Evolutionary conservation across 1,140 invertebrate genomes (phyloP).

Genomic region (Macrotrachela quadricornifera): DNA sequence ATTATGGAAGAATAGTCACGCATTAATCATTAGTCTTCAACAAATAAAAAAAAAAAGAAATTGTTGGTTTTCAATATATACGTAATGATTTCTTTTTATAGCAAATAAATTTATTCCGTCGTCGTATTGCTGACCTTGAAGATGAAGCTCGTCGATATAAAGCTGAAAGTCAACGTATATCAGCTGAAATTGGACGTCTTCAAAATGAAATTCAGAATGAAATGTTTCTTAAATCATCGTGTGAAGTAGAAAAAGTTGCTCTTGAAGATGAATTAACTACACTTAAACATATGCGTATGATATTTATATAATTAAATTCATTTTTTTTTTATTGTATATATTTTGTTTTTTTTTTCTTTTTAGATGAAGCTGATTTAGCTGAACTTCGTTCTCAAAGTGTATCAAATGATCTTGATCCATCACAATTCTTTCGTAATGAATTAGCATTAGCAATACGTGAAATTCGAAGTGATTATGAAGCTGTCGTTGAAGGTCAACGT

Average conservation of each 20-base stretch:
- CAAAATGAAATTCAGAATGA: constrained; percentile 13
- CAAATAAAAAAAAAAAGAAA: background rate
- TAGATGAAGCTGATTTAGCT: background rate
- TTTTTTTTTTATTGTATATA: no score
- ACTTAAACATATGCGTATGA: constrained; percentile 5
- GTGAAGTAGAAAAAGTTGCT: constrained; percentile 4
- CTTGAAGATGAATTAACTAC: constrained; percentile 8
- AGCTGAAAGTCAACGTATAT: constrained; percentile 26
- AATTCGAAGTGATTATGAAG: constrained; percentile 34
- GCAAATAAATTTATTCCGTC: constrained; percentile 32
- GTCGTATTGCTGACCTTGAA: constrained; percentile 30
- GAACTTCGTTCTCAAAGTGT: no score
- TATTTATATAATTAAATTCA: background rate
- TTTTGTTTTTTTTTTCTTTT: background rate
- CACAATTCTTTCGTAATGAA: constrained; percentile 21
- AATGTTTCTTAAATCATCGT: constrained; percentile 1
- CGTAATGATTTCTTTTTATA: no score
- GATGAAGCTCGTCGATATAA: constrained; percentile 31
- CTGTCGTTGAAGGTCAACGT: constrained; percentile 1
- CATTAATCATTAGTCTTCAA: no score
- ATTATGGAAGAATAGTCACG: no score
- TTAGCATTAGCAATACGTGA: constrained; percentile 34
- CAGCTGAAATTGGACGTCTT: constrained; percentile 30
- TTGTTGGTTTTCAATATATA: no score
- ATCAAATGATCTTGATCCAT: constrained; percentile 1